Evolutionary conservation across 2,113 vertebrate genomes (phyloP).

Genomic region (Litocranius walleri): DNA sequence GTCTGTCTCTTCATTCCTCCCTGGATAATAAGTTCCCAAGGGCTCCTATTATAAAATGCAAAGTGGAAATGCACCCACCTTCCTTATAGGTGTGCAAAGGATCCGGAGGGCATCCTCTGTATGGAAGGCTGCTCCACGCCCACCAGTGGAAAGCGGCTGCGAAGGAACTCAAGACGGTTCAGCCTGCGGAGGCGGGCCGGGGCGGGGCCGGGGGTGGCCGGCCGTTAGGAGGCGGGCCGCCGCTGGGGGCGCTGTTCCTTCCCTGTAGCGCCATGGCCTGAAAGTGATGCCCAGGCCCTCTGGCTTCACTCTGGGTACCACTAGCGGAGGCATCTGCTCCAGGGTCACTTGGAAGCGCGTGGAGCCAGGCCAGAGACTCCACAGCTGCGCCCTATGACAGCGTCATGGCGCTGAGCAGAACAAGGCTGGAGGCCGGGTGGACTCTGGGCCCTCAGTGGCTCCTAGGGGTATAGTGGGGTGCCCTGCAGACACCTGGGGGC

Average conservation of each 20-base stretch:
- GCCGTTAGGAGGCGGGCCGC: not conserved
- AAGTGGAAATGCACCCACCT: not conserved
- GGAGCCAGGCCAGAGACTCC: not conserved
- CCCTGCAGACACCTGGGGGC: not conserved
- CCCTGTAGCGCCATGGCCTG: not conserved
- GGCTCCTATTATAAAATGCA: not conserved
- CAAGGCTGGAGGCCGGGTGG: not conserved
- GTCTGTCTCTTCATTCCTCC: not conserved
- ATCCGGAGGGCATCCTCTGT: not conserved
- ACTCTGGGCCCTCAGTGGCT: no score
- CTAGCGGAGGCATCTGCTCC: not conserved
- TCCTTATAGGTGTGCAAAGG: not conserved
- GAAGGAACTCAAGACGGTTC: not conserved
- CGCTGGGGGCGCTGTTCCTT: not conserved
- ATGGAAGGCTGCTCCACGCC: not conserved
- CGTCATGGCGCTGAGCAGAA: fast-evolving
- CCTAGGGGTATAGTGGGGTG: not conserved
- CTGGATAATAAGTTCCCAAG: not conserved
- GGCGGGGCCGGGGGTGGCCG: no score
- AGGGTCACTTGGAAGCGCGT: not conserved
- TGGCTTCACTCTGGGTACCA: not conserved
- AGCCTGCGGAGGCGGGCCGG: not conserved
- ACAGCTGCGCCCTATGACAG: not conserved
- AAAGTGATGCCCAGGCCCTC: not conserved
- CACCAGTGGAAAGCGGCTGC: not conserved